Conservation (phyloP, 2,888 invertebrate genomes). For the Hypselothyrea guttata region DNA sequence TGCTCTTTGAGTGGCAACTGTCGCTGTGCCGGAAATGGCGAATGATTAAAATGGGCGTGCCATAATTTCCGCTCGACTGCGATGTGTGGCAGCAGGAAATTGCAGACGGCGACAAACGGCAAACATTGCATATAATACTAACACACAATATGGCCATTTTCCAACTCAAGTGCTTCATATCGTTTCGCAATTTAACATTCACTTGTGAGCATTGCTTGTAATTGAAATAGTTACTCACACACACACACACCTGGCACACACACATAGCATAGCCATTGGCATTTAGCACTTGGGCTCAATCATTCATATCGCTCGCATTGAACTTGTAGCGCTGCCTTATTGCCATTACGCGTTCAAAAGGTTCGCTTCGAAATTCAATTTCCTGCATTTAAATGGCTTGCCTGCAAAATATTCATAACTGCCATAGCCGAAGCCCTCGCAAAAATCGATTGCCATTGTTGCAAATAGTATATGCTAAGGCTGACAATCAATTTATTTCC, state of each 20-base stretch:
- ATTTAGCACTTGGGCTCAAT: conserved; percentile 23
- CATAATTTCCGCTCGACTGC: conserved; percentile 66
- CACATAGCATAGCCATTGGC: conserved; percentile 20
- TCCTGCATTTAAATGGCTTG: conserved; percentile 74
- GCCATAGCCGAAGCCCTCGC: conserved; percentile 26
- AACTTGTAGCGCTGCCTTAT: conserved; percentile 5
- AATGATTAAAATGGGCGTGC: conserved; percentile 76
- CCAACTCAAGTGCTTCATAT: conserved; percentile 30
- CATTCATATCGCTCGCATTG: conserved; percentile 29
- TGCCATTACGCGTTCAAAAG: conserved; percentile 27
- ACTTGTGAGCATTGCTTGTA: conserved; percentile 11
- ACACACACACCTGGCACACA: conserved; percentile 13
- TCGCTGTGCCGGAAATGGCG: conserved; percentile 56
- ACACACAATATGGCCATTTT: conserved; percentile 38
- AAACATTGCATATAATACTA: conserved; percentile 41
- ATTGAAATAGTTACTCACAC: conserved; percentile 33
- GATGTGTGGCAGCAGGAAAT: conserved; percentile 63
- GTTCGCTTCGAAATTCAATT: conserved; percentile 62
- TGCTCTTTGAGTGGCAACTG: conserved; percentile 18
- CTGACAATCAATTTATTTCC: too few relatives aligned
- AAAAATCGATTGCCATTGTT: conserved; percentile 24
- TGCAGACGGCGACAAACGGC: conserved; percentile 43
- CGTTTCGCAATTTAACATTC: conserved; percentile 7
- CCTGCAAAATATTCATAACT: conserved; percentile 34
- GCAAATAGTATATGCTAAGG: too few relatives aligned